Evolutionary conservation across 2,888 invertebrate species (phyloP), one percentile per base, ranked within the genome.

Genomic region (Calliscelio sp.): DNA sequence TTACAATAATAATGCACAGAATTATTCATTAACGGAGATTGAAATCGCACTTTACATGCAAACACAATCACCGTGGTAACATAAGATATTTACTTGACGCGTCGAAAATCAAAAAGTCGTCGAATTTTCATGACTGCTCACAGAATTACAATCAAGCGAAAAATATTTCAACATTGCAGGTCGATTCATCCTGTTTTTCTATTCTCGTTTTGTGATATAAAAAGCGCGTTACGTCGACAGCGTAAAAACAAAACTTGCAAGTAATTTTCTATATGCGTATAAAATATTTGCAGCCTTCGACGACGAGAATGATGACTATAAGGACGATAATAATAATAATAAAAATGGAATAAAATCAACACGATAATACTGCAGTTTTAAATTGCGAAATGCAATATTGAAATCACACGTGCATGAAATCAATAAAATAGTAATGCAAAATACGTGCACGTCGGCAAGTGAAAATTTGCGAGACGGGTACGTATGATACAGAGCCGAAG

Each of bases 401-500:
- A 70, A 78, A 78, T 78, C 61, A 53, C 78, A 55, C 70, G 78
- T 63, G 63, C 70, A 44, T 70, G 68, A 78, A 70, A 51, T 70
- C 78, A 78, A 78, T 71, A 55, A 79, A 71, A 79, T 71, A 71
- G 79, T 55, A 71, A 70, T 63, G 61, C 70, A 79, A 79, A 79
- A 79, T 70, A 71, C 71, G 71, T 46, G 71, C 32, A 63, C 70
- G 16, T 4, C 49, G 38, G 49, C 53, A 18, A 49, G 46, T 22
- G 65, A 65, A 79, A 79, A 79, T 63, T 71, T 65, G 55, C 46
- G 61, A 70, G 63, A n/a, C 55, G 53, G 18, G 55, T 63, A 71
- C 65, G 78, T 70, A 79, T 70, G 63, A 71, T 79, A 46, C 79
- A 63, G 35, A 35, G 18, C n/a, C 55, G 55, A 46, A 71, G 55